These are phyloP conservation scores for Zosterops pallidus DNA, from an alignment of 2,113 vertebrate species.

Conservation along the genomic window DNA sequence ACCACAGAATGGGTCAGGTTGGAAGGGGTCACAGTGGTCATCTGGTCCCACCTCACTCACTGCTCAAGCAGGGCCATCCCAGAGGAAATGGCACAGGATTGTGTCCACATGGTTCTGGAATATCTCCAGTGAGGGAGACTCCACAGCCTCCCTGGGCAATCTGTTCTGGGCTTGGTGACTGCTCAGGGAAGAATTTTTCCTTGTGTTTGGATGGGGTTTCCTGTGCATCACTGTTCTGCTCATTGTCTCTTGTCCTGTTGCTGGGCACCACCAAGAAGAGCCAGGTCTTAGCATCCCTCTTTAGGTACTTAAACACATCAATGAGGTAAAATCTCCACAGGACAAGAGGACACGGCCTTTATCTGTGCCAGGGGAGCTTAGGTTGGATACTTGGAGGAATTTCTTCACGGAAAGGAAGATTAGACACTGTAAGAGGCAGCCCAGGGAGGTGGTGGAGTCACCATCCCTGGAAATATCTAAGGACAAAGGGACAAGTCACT, in stretches of 20 bases:
- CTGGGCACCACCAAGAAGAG: neutral
- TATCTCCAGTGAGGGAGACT: neutral
- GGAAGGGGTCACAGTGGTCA: neutral
- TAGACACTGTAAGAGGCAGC: neutral
- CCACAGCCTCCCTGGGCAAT: neutral
- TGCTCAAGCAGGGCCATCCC: neutral
- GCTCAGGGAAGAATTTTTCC: neutral
- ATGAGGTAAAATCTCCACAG: neutral
- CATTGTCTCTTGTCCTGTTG: too few relatives aligned
- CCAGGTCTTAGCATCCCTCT: neutral
- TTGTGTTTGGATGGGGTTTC: neutral
- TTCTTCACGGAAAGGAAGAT: neutral
- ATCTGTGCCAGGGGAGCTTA: neutral
- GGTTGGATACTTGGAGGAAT: neutral
- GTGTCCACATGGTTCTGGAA: neutral
- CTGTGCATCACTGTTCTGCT: neutral
- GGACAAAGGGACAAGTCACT: neutral
- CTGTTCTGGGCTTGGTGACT: accelerated
- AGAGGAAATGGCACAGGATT: neutral
- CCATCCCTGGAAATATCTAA: too few relatives aligned
- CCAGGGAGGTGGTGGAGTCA: neutral
- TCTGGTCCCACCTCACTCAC: neutral
- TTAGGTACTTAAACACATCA: too few relatives aligned
- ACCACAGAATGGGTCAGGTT: neutral
- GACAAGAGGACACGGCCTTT: accelerated